Evolutionary conservation across 2,888 invertebrate genomes (phyloP).

Genomic region (Eustalomyia histrio): DNA sequence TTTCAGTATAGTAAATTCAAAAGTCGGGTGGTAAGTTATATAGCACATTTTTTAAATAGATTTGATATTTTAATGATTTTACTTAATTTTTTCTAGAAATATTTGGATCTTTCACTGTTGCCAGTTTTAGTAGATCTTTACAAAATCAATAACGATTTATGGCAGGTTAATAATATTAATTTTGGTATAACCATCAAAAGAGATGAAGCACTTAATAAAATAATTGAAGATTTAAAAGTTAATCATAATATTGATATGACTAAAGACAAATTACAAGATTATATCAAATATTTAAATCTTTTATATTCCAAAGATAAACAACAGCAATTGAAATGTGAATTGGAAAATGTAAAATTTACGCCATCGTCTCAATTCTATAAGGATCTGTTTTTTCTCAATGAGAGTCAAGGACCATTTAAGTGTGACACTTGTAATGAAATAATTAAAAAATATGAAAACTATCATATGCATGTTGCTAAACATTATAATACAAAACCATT

Average conservation of each 20-base stretch:
- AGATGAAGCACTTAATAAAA: conserved; percentile 48
- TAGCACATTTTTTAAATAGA: too few species aligned
- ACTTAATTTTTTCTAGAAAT: too few species aligned
- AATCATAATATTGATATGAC: conserved; percentile 42
- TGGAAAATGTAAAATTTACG: conserved; percentile 42
- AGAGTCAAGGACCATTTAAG: conserved; percentile 22
- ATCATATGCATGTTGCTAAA: too few species aligned
- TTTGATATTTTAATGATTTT: too few species aligned
- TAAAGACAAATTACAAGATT: conserved; percentile 38
- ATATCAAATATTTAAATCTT: conserved; percentile 47
- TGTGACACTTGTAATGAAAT: conserved; percentile 42
- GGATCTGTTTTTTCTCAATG: conserved; percentile 41
- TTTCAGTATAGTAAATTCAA: too few species aligned
- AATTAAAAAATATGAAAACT: conserved; percentile 47
- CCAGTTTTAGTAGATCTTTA: conserved; percentile 51
- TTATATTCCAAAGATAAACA: conserved; percentile 41
- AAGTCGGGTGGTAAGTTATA: too few species aligned
- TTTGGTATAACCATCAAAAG: conserved; percentile 47
- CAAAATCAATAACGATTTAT: conserved; percentile 46
- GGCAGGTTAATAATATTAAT: conserved; percentile 57
- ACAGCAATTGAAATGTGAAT: conserved; percentile 51
- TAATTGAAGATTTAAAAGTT: conserved; percentile 47
- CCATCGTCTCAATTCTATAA: conserved; percentile 39
- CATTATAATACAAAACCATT: too few species aligned
- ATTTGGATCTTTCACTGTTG: conserved; percentile 39